Percentiles rank a stretch among this genome's conserved stretches.
phyloP scores from a whole-genome alignment of 2,888 invertebrate species.

The Anodontia alba region DNA sequence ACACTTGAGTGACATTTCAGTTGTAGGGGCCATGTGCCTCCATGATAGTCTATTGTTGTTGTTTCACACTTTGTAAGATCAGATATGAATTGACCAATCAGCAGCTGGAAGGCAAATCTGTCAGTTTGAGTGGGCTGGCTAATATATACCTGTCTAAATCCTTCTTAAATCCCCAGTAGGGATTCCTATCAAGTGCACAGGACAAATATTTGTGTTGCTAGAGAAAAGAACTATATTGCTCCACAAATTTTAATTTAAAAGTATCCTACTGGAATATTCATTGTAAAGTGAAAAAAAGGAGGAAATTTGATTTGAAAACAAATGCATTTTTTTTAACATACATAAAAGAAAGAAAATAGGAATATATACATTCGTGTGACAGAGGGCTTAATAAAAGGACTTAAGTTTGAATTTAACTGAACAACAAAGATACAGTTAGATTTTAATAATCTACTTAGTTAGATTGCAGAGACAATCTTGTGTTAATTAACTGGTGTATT shows the following conservation, averaged over 20 bases:
- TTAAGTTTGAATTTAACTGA: no score
- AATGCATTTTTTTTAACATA: no score
- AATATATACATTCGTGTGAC: no score
- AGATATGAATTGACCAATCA: slow-evolving; percentile 15
- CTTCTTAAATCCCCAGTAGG: neutral
- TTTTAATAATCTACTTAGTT: no score
- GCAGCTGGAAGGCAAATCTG: neutral
- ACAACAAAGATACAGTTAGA: no score
- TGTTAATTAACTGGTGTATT: no score
- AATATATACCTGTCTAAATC: slow-evolving; percentile 12
- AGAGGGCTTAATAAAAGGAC: no score
- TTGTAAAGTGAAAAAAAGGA: no score
- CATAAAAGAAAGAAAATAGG: no score
- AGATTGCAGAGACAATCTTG: no score
- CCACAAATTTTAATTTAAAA: neutral
- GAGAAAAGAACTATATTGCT: neutral
- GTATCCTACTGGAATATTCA: no score
- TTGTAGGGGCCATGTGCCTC: slow-evolving; percentile 7
- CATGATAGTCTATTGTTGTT: neutral
- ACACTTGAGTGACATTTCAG: neutral
- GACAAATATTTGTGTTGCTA: neutral
- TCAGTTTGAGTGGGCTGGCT: neutral
- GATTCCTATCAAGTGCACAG: neutral
- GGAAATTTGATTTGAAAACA: no score
- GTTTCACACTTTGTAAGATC: slow-evolving; percentile 6